Evolutionary conservation across 2,888 invertebrate species (phyloP), one percentile per base, ranked within the genome.

Genomic region (Chrysotoxum bicinctum): DNA sequence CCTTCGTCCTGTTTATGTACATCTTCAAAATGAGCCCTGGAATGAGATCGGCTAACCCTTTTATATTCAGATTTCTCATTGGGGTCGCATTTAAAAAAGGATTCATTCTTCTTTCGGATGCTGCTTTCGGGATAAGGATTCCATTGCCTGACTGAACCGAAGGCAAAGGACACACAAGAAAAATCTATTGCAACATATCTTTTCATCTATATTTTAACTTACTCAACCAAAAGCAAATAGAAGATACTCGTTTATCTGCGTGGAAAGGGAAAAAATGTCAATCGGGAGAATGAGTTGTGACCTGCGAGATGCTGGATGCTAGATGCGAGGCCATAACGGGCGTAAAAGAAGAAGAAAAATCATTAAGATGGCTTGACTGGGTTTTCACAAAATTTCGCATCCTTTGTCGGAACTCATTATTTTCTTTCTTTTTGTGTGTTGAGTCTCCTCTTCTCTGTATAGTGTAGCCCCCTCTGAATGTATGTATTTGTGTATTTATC

Each of bases 321-420:
- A 21, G 21, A 40, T 40, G 40, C 40, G 40, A 43, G 62, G 30
- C 54, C 54, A 45, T 50, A 37, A 16, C 45, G 45, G 45, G 12
- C 8, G 37, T 66, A 52, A 77, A 85, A 69, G 85, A 73, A 80
- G 73, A 73, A 81, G 76, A 81, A 85, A 69, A 81, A 81, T 85
- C 85, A 85, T 85, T 81, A 85, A 81, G 81, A 76, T 73, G 76
- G 73, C 69, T 85, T 81, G 75, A 76, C 76, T 85, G 76, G 69
- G 81, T 81, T 73, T 50, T 72, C 58, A 60, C 40, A 68, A 68
- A 75, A 75, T 70, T 84, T 66, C 50, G 66, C 56, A 77, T 85
- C 76, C 73, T 81, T 80, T 85, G 80, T 75, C 69, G 75, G 69
- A 75, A 73, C 30, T 83, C 56, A 69, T 78, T 79, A 56, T 70